phyloP scores from a whole-genome alignment of 2,888 invertebrate species.

The Oxyscelio sp. region DNA sequence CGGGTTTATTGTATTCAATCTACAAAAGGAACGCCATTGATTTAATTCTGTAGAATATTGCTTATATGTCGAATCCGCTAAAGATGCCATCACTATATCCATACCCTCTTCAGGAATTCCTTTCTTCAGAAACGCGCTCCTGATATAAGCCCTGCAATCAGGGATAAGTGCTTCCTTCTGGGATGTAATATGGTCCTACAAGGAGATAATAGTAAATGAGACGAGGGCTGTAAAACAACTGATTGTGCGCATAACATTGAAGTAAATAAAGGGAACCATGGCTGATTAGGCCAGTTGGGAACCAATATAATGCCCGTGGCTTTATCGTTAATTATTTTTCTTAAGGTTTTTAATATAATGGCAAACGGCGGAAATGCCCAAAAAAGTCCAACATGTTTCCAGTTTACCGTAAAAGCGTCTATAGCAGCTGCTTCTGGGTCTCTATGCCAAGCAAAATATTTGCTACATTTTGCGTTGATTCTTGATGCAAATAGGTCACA shows the following conservation, averaged over 20 bases:
- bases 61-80: no score
- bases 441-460: conserved; percentile 40
- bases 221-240: no score
- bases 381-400: conserved; percentile 34
- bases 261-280: no score
- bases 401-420: conserved; percentile 55
- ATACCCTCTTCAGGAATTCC: no score
- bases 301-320: conserved; percentile 14
- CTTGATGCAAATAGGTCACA: conserved; percentile 67
- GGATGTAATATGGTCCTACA: background rate
- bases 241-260: no score
- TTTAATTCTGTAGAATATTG: no score
- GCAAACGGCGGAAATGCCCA: conserved; percentile 74
- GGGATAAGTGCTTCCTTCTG: background rate
- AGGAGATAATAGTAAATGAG: no score
- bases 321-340: conserved; percentile 58
- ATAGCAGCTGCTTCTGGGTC: conserved; percentile 33
- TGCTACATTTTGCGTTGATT: conserved; percentile 49
- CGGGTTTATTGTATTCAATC: no score
- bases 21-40: no score
- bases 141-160: background rate
- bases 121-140: no score
- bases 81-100: no score
- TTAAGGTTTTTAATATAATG: conserved; percentile 60
- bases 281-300: no score